Evolutionary conservation across 1,140 invertebrate genomes (phyloP), one percentile per base, ranked within the genome.

Genomic region (Linepithema humile): DNA sequence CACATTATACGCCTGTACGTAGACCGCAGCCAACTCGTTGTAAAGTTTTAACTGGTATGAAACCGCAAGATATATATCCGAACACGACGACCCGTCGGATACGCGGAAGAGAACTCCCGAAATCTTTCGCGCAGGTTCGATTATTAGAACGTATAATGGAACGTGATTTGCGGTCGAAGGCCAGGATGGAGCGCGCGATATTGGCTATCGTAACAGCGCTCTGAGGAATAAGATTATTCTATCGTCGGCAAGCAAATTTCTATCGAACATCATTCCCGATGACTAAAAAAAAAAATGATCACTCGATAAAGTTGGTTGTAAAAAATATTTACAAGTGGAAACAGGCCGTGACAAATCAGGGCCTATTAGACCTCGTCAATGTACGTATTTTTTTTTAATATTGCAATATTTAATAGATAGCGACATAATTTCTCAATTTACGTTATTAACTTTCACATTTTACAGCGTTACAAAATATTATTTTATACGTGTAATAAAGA

Each of bases 61-160:
- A 87, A 87, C 86, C 86, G 85, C 86, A 87, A 67, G 26, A 35
- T 53, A 74, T 84, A 77, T 65, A 65, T 65, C 85, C 38, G 64
- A 48, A 77, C 84, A 77, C 70, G 53, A 75, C 48, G 57, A 82
- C 82, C 78, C n/a, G n/a, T 78, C 29, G 17, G 50, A 50, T 73
- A 87, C 85, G 65, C 88, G 90, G 90, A 91, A 91, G 90, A 86
- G 86, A 85, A 87, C 88, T 82, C 84, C 88, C 87, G 73, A 90
- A 91, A 91, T 89, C 82, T 72, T 80, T 77, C 85, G 50, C 70
- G 32, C 15, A 35, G 43, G n/a, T 74, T 73, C 86, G 78, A 89
- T 87, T 86, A 88, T 83, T 77, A 69, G 73, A 60, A 70, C 82
- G 70, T 83, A 88, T 88, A 87, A 86, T 84, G 75, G 86, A 85